Conservation (phyloP, 2,888 invertebrate species). For the Lypha dubia region DNA sequence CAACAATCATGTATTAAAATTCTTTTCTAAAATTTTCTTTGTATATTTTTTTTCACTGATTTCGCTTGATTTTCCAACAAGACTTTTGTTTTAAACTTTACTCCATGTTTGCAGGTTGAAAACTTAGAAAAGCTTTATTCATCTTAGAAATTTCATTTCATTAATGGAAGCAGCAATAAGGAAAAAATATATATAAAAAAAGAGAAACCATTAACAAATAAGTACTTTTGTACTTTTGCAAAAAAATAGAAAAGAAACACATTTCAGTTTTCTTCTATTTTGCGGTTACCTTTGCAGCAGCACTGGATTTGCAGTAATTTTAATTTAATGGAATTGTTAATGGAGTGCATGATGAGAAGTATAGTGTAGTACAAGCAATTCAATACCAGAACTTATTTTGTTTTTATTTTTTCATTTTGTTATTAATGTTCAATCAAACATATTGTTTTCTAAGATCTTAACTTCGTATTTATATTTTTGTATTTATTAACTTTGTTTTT, state of each 20-base stretch:
- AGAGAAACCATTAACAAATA: constrained; percentile 38
- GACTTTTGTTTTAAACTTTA: neutral
- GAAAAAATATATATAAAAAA: constrained; percentile 8
- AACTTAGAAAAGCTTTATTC: constrained; percentile 7
- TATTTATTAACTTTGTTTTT: neutral
- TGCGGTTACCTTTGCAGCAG: constrained; percentile 66
- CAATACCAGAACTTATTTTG: constrained; percentile 10
- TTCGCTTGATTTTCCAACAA: neutral
- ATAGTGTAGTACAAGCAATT: neutral
- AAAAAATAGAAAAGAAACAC: no score
- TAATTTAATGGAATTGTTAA: constrained; percentile 62
- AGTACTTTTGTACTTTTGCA: constrained; percentile 22
- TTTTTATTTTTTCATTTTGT: neutral
- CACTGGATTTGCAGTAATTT: constrained; percentile 66
- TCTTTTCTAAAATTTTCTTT: no score
- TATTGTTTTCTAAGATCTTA: constrained; percentile 50
- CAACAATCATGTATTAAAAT: no score
- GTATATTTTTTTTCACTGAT: neutral
- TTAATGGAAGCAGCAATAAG: constrained; percentile 55
- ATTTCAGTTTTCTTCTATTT: constrained; percentile 21
- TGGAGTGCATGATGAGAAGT: neutral
- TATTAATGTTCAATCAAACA: constrained; percentile 44
- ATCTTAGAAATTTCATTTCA: constrained; percentile 63
- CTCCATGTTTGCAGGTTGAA: neutral
- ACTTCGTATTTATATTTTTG: neutral